Percentiles rank a stretch among this genome's conserved stretches.
Evolutionary conservation across 1,140 invertebrate genomes (phyloP).

Genomic region (Pseudomyrmex cubaensis): DNA sequence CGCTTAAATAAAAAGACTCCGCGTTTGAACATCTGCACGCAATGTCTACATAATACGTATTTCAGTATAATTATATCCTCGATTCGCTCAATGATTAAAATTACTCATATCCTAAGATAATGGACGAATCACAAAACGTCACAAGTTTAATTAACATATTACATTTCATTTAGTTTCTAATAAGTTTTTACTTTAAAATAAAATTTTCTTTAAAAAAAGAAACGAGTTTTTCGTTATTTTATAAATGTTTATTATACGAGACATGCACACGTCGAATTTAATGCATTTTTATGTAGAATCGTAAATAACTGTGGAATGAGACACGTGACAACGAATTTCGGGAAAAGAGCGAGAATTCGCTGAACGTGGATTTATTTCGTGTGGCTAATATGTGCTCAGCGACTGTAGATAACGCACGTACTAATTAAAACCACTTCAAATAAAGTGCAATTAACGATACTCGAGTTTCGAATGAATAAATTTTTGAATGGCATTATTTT

Average conservation of each 20-base stretch:
- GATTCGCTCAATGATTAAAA: too few relatives aligned
- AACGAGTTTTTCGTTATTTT: not conserved
- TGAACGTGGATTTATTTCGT: constrained; percentile 19
- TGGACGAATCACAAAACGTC: not conserved
- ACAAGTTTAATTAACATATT: too few relatives aligned
- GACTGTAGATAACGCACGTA: constrained; percentile 31
- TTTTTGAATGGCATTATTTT: not conserved
- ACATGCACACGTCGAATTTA: not conserved
- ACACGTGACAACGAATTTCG: constrained; percentile 28
- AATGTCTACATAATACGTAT: not conserved
- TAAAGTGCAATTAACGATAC: constrained; percentile 22
- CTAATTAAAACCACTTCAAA: constrained; percentile 31
- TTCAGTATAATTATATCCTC: too few relatives aligned
- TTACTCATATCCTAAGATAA: not conserved
- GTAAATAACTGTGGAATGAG: not conserved
- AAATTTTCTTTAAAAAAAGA: too few relatives aligned
- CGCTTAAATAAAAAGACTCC: constrained; percentile 9
- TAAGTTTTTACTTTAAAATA: too few relatives aligned
- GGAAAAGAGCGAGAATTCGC: not conserved
- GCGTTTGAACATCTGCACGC: not conserved
- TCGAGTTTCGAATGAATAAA: constrained; percentile 25
- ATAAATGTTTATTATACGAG: not conserved
- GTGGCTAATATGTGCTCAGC: not conserved
- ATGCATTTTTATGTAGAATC: not conserved
- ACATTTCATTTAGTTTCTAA: not conserved